Evolutionary conservation across 2,113 vertebrate genomes (phyloP), one percentile per base, ranked within the genome.

Genomic region (Gyps fulvus): DNA sequence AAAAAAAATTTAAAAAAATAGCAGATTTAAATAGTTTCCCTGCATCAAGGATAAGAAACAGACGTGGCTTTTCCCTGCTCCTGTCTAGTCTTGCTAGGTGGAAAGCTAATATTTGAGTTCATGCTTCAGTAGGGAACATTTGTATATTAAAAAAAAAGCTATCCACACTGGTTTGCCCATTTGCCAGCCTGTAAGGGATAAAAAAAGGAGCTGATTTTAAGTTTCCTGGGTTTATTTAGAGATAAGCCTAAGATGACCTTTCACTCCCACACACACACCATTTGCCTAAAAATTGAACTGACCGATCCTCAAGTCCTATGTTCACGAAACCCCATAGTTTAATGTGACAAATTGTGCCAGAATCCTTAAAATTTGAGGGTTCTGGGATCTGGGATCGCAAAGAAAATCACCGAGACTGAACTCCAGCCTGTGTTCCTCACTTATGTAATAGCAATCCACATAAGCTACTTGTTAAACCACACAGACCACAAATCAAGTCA

Each of bases 1-100:
- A 57, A 91, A 52, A 45, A 71, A 47, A 40, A 5, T 8, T n/a
- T 47, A 29, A 57, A 66, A 97, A 98, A 90, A 90, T 97, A 98
- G 97, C 97, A 98, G 98, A 98, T 99, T 98, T 98, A 98, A 99
- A 99, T 98, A 96, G 98, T 96, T 98, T 98, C 93, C 97, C 97
- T 97, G 98, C 98, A 96, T 97, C 97, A 95, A 90, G 97, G 97
- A 55, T 69, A 97, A 98, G 98, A 96, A 98, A 98, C 98, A 98
- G 97, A 97, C 94, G 4, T 62, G 94, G 88, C 90, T 98, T 98
- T 97, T 97, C 98, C 95, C 88, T 31, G 66, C 90, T 94, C 76
- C 98, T 97, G 98, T 95, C 95, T 97, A 12, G 97, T 94, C 94
- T 93, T 97, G 96, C 97, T 95, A 97, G 94, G 96, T 97, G 97